Evolutionary conservation across 2,113 vertebrate genomes (phyloP), one percentile per base, ranked within the genome.

Genomic region (Rana temporaria): DNA sequence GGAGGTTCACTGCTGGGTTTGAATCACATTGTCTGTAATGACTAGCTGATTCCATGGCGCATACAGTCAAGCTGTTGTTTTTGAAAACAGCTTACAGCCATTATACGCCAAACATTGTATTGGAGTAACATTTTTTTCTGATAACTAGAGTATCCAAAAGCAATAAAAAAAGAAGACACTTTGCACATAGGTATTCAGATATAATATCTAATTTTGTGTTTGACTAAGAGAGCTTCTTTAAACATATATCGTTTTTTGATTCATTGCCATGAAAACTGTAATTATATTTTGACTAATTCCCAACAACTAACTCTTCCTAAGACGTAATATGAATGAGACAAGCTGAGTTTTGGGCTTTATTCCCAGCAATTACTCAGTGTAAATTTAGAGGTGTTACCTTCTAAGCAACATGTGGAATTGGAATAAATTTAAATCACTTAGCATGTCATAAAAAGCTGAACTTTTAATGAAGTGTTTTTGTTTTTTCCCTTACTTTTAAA

Each of bases 331-430:
- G 52, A 65, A 64, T 30, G 18, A 74, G 32, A 65, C 74, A 64
- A 64, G 74, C 74, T 52, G 60, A 53, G 74, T 19, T 77, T 64
- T 77, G 74, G 74, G 60, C 74, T 69, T 12, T 16, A 26, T 60
- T 70, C 63, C 78, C 78, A 79, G 64, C 26, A 79, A 79, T 42
- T 57, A 69, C 19, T 66, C 20, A 53, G 20, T 56, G 42, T 34
- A 79, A 57, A 66, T 79, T 79, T 68, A 69, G 78, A 70, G 52
- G 78, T 67, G 53, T 57, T 68, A 65, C 26, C 24, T 79, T 62
- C 19, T 30, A 56, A 59, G 22, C 38, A 53, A 56, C 64, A 69
- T 79, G 53, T 67, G 48, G 63, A 69, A 24, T 6, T 38, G 42
- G 22, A 67, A 79, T 48, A 52, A 34, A 79, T 60, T 48, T 77